Percentiles rank a stretch among this genome's conserved stretches.
phyloP scores from a whole-genome alignment of 2,888 invertebrate genomes.

The Anthophora plumipes region DNA sequence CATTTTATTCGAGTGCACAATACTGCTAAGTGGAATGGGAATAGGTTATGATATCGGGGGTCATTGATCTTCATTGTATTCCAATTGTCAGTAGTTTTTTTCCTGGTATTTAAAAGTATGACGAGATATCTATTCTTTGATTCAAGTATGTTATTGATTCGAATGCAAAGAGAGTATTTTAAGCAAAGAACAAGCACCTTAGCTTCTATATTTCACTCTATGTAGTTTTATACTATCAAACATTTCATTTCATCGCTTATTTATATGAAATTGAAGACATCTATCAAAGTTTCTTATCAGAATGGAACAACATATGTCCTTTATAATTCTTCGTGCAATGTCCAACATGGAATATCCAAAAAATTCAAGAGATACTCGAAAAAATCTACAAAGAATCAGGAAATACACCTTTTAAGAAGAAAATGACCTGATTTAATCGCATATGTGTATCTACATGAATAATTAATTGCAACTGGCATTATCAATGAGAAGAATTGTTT shows the following conservation, averaged over 20 bases:
- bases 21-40: neutral
- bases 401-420: neutral
- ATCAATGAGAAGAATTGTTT: slow-evolving; percentile 26
- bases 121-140: neutral
- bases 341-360: neutral
- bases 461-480: slow-evolving; percentile 1
- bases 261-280: neutral
- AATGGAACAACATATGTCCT: neutral
- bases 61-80: neutral
- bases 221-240: neutral
- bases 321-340: neutral
- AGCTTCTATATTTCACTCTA: neutral
- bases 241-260: neutral
- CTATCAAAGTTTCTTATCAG: neutral
- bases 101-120: too few relatives aligned
- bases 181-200: slow-evolving; percentile 10
- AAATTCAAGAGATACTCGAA: neutral
- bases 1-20: neutral
- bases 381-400: too few relatives aligned
- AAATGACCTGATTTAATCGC: neutral
- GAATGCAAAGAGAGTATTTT: slow-evolving; percentile 3
- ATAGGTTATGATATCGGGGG: neutral
- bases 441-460: slow-evolving; percentile 4
- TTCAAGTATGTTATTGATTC: slow-evolving; percentile 2
- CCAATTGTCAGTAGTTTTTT: neutral